A percentile compares a stretch with the other conserved stretches of the same genome.
Evolutionary conservation across 2,888 invertebrate species (phyloP).

Genomic region (Amblyjoppa proteus): DNA sequence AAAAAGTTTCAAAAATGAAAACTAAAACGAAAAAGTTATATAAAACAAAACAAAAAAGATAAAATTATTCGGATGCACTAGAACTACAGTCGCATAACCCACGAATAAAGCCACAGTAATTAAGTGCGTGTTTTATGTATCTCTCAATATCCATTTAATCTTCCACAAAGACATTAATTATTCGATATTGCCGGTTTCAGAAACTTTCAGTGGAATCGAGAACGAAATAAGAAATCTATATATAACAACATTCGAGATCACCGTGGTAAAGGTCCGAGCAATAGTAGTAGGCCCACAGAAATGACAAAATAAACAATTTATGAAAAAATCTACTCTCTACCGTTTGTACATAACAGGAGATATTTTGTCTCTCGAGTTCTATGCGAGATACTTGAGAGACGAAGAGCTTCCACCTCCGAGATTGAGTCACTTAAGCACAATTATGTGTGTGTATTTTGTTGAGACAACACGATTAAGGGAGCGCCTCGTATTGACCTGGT

Average conservation of each 20-base stretch:
- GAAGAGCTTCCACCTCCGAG: slow-evolving; percentile 1
- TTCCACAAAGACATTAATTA: slow-evolving; percentile 36
- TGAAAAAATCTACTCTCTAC: background rate
- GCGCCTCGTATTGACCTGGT: slow-evolving; percentile 35
- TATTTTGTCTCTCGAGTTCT: slow-evolving; percentile 11
- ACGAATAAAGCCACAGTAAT: slow-evolving; percentile 79
- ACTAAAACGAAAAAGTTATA: slow-evolving; percentile 14
- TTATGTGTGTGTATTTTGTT: slow-evolving; percentile 32
- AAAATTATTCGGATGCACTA: slow-evolving; percentile 74
- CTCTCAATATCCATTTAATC: slow-evolving; percentile 44
- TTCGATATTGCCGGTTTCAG: slow-evolving; percentile 31
- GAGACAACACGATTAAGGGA: slow-evolving; percentile 47
- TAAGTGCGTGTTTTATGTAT: slow-evolving; percentile 71
- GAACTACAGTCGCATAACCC: slow-evolving; percentile 78
- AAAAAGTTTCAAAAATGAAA: background rate
- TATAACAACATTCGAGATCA: slow-evolving; percentile 26
- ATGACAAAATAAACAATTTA: background rate
- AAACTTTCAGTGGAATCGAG: slow-evolving; percentile 24
- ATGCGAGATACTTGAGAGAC: background rate
- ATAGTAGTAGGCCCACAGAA: background rate
- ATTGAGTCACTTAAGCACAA: slow-evolving; percentile 23
- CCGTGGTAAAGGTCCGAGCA: slow-evolving; percentile 1
- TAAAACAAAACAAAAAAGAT: background rate
- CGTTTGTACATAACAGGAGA: background rate
- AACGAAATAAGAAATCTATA: slow-evolving; percentile 1